Evolutionary conservation across 2,888 invertebrate genomes (phyloP), one percentile per base, ranked within the genome.

Genomic region (Thecocarcelia acutangulata): DNA sequence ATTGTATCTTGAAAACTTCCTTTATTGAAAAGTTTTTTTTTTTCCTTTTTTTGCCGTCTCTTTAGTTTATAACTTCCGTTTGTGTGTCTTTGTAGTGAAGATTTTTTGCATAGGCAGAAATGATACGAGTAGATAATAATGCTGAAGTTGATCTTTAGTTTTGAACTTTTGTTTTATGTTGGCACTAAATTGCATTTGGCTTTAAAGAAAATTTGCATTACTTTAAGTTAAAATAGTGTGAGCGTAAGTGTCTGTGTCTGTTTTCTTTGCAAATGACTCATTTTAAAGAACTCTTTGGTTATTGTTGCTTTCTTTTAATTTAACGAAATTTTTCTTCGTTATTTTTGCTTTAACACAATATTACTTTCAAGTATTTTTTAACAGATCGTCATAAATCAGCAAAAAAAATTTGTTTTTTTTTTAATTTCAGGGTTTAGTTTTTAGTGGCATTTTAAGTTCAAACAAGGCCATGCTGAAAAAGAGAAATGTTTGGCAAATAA

Each of bases 31-130:
- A 59, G 33, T 64, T 54, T 58, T 24, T 46, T 24, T 46, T 24
- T 37, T 13, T 6, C n/a, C 8, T 37, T 37, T 28, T 50, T 19
- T 42, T 48, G 33, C 9, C 5, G 5, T 5, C 24, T n/a, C 21
- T 37, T 54, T n/a, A 61, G 24, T 59, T 68, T 68, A 76, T 37
- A 76, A 76, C 76, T 76, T 76, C 76, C 76, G 76, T 61, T 19
- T 68, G 40, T 33, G 3, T 42, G 1, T n/a, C n/a, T 44, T 68
- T 33, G 61, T 68, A 19, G 68, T 56, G 63, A 64, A 74, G 74
- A 54, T 50, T 19, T 33, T 76, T 15, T 44, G 56, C 19, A 13
- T 17, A 46, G 6, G 15, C 33, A n/a, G 2, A 46, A 13, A 48
- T 40, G 17, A 59, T n/a, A n/a, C n/a, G n/a, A n/a, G n/a, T n/a